Evolutionary conservation across 2,888 invertebrate genomes (phyloP), one percentile per base, ranked within the genome.

Genomic region (Pseudoips prasinana): DNA sequence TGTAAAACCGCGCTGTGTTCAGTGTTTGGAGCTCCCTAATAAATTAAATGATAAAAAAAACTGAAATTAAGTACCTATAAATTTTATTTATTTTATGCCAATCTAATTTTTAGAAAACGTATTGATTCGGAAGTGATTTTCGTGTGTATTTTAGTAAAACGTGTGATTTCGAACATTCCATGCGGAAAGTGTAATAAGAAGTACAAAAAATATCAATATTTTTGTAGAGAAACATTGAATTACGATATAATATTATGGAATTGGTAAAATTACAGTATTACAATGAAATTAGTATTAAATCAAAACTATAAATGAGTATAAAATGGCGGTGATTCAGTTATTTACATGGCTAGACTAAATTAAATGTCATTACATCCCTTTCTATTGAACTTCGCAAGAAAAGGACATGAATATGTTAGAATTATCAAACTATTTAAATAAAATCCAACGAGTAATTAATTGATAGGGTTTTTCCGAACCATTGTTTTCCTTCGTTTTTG

Each of bases 111-210:
- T 64, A 67, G 57, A 64, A 68, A 60, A 55, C 65, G 62, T 72
- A 62, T 62, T 46, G 34, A 63, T 57, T 64, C 53, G 42, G 62
- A 67, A 64, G 61, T 49, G 64, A 59, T 71, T 71, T 73, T 66
- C 67, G 70, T 75, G 71, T 75, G 73, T 80, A 76, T 72, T 74
- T 73, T 68, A 61, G 73, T 68, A 61, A 58, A 67, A 66, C 60
- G 80, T 81, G 85, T 86, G 85, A 85, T 84, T 80, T 76, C 67
- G 65, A 80, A 85, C 87, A 88, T 88, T 88, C 87, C 87, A 84
- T 58, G 56, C 65, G 81, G 82, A 78, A 82, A 75, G 66, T 84
- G 78, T 83, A 78, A 81, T 79, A 67, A 76, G 75, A 83, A 88
- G 87, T 87, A 88, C 86, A 87, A 87, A 87, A 83, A 64, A 79